Conservation (phyloP, 2,888 invertebrate species). For the Conus canariensis region DNA sequence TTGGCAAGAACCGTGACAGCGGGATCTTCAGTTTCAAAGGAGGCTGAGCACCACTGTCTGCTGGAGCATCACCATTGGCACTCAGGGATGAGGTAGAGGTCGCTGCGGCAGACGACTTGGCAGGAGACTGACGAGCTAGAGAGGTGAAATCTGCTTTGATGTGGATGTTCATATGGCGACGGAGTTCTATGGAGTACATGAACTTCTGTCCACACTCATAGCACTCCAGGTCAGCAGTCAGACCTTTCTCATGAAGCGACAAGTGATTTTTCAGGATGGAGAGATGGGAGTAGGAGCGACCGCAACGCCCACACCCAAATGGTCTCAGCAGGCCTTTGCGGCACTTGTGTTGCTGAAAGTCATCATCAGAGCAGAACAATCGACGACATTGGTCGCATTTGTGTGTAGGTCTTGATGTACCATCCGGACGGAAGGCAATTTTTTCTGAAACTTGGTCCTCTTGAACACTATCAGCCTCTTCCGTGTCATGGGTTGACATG, state of each 20-base stretch:
- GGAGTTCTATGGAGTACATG: slow-evolving; percentile 34
- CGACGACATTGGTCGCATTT: slow-evolving; percentile 13
- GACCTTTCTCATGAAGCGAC: neutral
- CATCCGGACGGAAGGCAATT: neutral
- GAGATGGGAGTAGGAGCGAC: slow-evolving; percentile 26
- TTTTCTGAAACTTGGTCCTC: neutral
- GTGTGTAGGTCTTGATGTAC: neutral
- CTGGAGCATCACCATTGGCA: neutral
- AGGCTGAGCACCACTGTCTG: neutral
- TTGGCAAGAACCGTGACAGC: neutral
- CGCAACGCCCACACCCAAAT: slow-evolving; percentile 38
- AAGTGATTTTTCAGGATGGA: slow-evolving; percentile 21
- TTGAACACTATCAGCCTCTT: neutral
- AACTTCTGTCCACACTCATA: slow-evolving; percentile 37
- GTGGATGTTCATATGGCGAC: slow-evolving; percentile 31
- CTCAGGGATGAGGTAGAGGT: slow-evolving; percentile 7
- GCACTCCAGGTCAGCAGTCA: slow-evolving; percentile 28
- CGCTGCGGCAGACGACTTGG: neutral
- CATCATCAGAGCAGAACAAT: slow-evolving; percentile 27
- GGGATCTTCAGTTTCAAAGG: slow-evolving; percentile 12
- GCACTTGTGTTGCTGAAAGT: slow-evolving; percentile 37
- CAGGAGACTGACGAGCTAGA: neutral
- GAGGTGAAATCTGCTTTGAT: slow-evolving; percentile 14
- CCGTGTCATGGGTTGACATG: neutral
- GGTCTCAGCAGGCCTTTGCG: slow-evolving; percentile 32